Percentiles rank a stretch among this genome's conserved stretches.
phyloP scores from a whole-genome alignment of 2,797 vertebrate species.

The Coranthus polyacanthus region DNA sequence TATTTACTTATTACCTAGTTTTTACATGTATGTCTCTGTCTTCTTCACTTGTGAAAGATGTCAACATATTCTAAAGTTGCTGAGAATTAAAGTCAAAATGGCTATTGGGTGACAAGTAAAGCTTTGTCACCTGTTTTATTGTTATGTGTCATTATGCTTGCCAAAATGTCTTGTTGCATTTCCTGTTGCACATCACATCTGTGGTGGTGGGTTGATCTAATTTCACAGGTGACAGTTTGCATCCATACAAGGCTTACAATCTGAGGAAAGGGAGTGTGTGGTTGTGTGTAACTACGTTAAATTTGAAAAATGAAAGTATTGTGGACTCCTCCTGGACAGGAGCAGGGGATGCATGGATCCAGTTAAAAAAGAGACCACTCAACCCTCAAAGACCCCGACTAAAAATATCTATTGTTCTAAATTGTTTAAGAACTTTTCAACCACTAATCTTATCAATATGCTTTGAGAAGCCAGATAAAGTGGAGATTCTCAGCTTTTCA shows the following conservation, averaged over 20 bases:
- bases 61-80: too few species aligned
- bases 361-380: too few species aligned
- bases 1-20: background rate
- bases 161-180: constrained; percentile 32
- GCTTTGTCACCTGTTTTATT: background rate
- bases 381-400: too few species aligned
- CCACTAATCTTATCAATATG: too few species aligned
- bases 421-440: too few species aligned
- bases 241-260: background rate
- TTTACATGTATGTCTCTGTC: background rate
- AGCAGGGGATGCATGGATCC: too few species aligned
- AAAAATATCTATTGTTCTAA: too few species aligned
- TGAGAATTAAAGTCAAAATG: constrained; percentile 14
- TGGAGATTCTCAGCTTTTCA: too few species aligned
- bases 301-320: too few species aligned
- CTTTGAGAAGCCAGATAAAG: too few species aligned
- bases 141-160: constrained; percentile 6
- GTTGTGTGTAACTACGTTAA: too few species aligned
- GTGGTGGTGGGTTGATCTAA: constrained; percentile 20
- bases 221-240: constrained; percentile 43
- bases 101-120: background rate
- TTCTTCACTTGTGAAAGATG: background rate
- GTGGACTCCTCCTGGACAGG: too few species aligned
- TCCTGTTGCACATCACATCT: constrained; percentile 23
- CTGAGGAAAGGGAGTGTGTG: background rate